phyloP scores from a whole-genome alignment of 2,888 invertebrate genomes.

The Cerceris ruficornis region DNA sequence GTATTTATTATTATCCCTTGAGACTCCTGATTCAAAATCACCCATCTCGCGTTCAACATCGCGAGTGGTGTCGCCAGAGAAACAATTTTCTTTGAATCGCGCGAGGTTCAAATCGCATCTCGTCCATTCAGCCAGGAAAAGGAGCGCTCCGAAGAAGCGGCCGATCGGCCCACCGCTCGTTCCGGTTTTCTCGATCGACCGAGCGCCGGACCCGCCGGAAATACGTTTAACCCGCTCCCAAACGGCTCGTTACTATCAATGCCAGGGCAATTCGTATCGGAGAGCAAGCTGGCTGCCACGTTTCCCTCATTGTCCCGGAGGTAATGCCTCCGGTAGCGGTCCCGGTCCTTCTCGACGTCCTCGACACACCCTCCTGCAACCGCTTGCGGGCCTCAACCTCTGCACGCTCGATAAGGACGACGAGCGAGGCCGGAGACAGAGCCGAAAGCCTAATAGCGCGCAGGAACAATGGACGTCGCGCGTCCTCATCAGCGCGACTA shows the following conservation, averaged over 20 bases:
- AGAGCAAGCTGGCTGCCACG: slow-evolving; percentile 58
- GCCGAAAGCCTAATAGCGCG: slow-evolving; percentile 76
- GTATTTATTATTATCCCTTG: too few species aligned
- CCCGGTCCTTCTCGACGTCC: slow-evolving; percentile 23
- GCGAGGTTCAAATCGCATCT: too few species aligned
- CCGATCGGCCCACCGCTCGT: too few species aligned
- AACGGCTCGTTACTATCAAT: slow-evolving; percentile 61
- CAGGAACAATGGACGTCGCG: slow-evolving; percentile 75
- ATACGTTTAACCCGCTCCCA: slow-evolving; percentile 56
- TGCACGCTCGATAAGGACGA: slow-evolving; percentile 46
- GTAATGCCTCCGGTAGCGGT: slow-evolving; percentile 53
- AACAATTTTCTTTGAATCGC: too few species aligned
- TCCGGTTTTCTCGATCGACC: slow-evolving; percentile 34
- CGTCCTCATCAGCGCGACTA: slow-evolving; percentile 76
- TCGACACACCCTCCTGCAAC: slow-evolving; percentile 8
- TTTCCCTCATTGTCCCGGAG: slow-evolving; percentile 67
- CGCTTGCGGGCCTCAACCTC: slow-evolving; percentile 26
- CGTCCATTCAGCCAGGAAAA: not conserved
- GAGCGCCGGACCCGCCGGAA: slow-evolving; percentile 42
- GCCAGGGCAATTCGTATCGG: slow-evolving; percentile 60
- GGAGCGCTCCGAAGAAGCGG: not conserved
- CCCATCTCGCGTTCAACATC: too few species aligned
- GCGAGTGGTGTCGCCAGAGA: too few species aligned
- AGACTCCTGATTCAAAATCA: too few species aligned
- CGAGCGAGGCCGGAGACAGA: slow-evolving; percentile 44